These are phyloP conservation scores for Troides helena DNA, from an alignment of 2,888 invertebrate genomes.

Conservation along the genomic window DNA sequence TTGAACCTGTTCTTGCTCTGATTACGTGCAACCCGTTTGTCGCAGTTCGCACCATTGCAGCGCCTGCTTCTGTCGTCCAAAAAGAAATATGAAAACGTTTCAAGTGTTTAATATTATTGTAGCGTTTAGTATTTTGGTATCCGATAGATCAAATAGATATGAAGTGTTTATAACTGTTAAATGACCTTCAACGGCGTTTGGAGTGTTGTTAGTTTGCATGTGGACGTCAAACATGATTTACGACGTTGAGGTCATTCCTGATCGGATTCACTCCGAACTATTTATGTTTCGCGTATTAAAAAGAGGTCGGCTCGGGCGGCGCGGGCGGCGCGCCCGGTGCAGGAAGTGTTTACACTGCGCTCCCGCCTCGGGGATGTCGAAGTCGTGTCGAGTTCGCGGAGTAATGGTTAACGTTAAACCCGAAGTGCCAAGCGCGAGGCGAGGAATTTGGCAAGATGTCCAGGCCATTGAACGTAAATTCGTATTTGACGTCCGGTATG, in stretches of 20 bases:
- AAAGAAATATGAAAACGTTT: too few species aligned
- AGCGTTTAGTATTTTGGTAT: too few species aligned
- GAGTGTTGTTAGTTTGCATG: constrained; percentile 8
- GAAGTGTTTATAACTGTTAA: constrained; percentile 18
- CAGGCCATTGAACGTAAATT: constrained; percentile 17
- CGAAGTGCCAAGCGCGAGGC: neutral
- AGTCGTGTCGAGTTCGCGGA: neutral
- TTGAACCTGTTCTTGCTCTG: too few species aligned
- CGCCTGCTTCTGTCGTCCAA: too few species aligned
- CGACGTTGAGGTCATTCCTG: constrained; percentile 17
- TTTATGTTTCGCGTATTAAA: constrained; percentile 38
- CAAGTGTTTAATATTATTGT: too few species aligned
- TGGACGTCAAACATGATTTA: constrained; percentile 24
- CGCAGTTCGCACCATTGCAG: too few species aligned
- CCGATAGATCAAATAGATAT: constrained; percentile 2
- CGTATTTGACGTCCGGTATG: constrained; percentile 19
- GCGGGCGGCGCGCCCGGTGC: constrained; percentile 32
- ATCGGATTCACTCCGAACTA: constrained; percentile 28
- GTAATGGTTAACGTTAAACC: constrained; percentile 15
- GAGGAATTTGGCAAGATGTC: constrained; percentile 23
- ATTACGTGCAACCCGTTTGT: too few species aligned
- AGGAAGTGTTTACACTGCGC: constrained; percentile 22
- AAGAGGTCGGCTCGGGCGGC: constrained; percentile 47
- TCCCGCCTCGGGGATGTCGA: neutral
- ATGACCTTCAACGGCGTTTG: constrained; percentile 15